phyloP scores from a whole-genome alignment of 2,888 invertebrate genomes.

The Pachydiplax longipennis region DNA sequence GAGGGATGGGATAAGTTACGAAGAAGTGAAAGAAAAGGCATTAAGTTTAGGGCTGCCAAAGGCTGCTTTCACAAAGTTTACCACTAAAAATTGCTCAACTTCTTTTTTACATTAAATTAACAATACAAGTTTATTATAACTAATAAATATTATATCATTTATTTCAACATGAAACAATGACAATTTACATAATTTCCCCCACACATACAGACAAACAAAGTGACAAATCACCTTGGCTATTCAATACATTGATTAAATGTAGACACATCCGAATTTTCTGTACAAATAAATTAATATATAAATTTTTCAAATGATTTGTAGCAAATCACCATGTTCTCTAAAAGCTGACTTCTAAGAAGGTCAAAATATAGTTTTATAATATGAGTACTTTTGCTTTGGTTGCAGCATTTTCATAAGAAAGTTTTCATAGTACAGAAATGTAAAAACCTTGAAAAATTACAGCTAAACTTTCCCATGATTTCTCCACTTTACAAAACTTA shows the following conservation, averaged over 20 bases:
- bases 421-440: conserved; percentile 13
- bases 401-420: conserved; percentile 24
- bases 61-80: too few relatives aligned
- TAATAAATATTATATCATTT: conserved; percentile 42
- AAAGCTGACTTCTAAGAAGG: conserved; percentile 32
- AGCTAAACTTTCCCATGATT: neutral
- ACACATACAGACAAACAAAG: conserved; percentile 26
- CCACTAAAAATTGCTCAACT: too few relatives aligned
- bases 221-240: conserved; percentile 16
- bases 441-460: conserved; percentile 40
- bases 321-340: conserved; percentile 14
- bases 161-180: conserved; percentile 45
- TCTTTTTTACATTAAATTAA: too few relatives aligned
- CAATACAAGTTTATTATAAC: neutral
- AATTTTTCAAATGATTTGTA: neutral
- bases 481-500: conserved; percentile 33
- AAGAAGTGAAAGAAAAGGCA: too few relatives aligned
- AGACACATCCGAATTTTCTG: conserved; percentile 32
- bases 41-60: too few relatives aligned
- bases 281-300: conserved; percentile 43
- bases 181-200: conserved; percentile 27
- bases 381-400: conserved; percentile 31
- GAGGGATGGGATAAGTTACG: too few relatives aligned
- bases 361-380: conserved; percentile 20
- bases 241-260: conserved; percentile 43